Base-by-base conservation (phyloP, 1,140 invertebrate species). In the Chrysomallon squamiferum region DNA sequence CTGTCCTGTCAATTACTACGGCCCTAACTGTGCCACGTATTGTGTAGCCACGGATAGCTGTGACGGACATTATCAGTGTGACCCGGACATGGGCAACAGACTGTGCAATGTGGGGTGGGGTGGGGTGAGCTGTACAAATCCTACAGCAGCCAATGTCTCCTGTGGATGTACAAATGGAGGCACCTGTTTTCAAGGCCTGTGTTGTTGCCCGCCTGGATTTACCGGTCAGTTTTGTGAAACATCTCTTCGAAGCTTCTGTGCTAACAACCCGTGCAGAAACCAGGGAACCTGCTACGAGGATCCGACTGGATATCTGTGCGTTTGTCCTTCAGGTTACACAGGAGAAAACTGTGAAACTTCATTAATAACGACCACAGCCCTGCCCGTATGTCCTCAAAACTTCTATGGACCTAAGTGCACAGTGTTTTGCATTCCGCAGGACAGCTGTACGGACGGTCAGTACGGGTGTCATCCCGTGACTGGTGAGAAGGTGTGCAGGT, bases 31-130 rank as follows among this genome's bases (percentile, higher is more conserved):
- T 47, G n/a, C 30, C 41, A 62, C 59, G 15, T 64, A 62, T 47
- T 72, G 70, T 30, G 47, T 27, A 11, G 33, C 62, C 0, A 45
- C 32, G 2, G 54, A 71, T 49, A 68, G 69, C 61, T 73, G 68
- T 35, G 20, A 54, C 20, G 95, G 95, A 0, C 95, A 97, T 85
- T 96, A 94, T 87, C 92, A 90, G 69, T 97, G 95, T 86, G 62
- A 73, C 65, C 88, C 90, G 9, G 57, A 61, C 3, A 89, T 88
- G 6, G 95, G 95, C 0, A 90, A 93, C 72, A 90, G 90, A 49
- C 90, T 95, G 25, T 97, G 95, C 85, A 87, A 91, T 35, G 89
- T 90, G 11, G 95, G 95, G 52, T 97, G 95, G 95, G 41, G 49
- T 20, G 94, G 93, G 62, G 91, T 93, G 80, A 89, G 96, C 29